Conservation (phyloP, 2,888 invertebrate genomes). For the Parelbella ahira region DNA sequence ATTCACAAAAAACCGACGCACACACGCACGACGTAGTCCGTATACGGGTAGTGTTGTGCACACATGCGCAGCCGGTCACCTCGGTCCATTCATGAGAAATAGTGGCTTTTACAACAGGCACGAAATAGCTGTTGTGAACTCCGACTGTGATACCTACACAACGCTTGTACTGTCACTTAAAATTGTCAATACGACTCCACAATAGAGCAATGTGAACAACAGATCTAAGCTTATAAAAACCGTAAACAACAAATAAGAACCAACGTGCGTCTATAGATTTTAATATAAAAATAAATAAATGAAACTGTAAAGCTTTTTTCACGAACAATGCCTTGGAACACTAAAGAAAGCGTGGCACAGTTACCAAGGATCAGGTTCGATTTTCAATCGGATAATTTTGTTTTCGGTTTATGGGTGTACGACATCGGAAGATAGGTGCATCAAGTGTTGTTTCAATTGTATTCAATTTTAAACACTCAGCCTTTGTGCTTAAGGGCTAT, state of each 20-base stretch:
- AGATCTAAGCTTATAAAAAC: too few species aligned
- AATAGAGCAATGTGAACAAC: conserved; percentile 9
- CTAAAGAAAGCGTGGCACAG: conserved; percentile 28
- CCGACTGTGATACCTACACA: conserved; percentile 5
- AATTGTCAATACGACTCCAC: conserved; percentile 4
- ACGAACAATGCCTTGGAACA: too few species aligned
- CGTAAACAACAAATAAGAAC: too few species aligned
- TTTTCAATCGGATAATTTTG: conserved; percentile 34
- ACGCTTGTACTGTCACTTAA: conserved; percentile 14
- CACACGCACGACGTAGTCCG: conserved; percentile 30
- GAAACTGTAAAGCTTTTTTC: too few species aligned
- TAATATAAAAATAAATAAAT: too few species aligned
- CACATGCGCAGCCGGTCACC: conserved; percentile 51
- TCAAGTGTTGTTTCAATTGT: conserved; percentile 15
- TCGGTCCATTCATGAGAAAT: conserved; percentile 73
- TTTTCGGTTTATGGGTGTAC: conserved; percentile 31
- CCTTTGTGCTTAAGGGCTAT: conserved; percentile 17
- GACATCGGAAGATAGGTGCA: conserved; percentile 20
- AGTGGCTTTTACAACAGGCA: conserved; percentile 57
- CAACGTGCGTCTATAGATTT: too few species aligned
- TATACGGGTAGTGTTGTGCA: conserved; percentile 41
- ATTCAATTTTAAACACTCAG: conserved; percentile 21
- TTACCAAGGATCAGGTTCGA: conserved; percentile 34
- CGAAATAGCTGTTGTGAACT: conserved; percentile 39
- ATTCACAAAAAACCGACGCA: conserved; percentile 75